phyloP scores from a whole-genome alignment of 1,140 invertebrate species.

The Agrypnia vestita region DNA sequence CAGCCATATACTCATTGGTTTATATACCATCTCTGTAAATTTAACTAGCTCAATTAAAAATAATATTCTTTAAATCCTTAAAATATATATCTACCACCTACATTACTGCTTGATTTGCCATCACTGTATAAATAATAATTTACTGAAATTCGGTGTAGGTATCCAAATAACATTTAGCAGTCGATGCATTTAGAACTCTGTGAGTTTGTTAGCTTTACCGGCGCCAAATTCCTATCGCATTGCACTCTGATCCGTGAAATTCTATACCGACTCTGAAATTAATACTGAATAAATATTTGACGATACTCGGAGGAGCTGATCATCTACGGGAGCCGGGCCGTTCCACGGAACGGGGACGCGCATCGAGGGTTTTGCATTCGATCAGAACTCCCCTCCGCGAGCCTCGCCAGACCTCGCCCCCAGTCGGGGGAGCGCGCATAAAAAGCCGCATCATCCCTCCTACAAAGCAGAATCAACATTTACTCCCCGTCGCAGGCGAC shows the following conservation, averaged over 20 bases:
- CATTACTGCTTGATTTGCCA: too few relatives aligned
- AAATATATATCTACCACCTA: too few relatives aligned
- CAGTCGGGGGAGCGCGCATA: constrained; percentile 35
- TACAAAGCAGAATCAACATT: constrained; percentile 43
- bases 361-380: constrained; percentile 37
- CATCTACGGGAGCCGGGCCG: not conserved
- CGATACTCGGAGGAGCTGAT: constrained; percentile 27
- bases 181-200: constrained; percentile 5
- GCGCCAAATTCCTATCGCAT: constrained; percentile 13
- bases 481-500: constrained; percentile 29
- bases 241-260: constrained; percentile 32
- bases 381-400: constrained; percentile 7
- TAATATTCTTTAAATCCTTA: too few relatives aligned
- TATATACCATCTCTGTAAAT: too few relatives aligned
- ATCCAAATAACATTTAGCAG: not conserved
- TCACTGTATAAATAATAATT: too few relatives aligned
- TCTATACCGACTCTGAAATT: constrained; percentile 41
- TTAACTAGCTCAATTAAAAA: too few relatives aligned
- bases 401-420: not conserved
- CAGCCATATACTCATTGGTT: too few relatives aligned
- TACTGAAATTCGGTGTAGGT: too few relatives aligned
- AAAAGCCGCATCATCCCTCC: constrained; percentile 52
- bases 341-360: constrained; percentile 30
- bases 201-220: constrained; percentile 8
- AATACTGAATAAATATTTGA: constrained; percentile 51